Evolutionary conservation across 2,113 vertebrate genomes (phyloP), one percentile per base, ranked within the genome.

Genomic region (Scomber colias): DNA sequence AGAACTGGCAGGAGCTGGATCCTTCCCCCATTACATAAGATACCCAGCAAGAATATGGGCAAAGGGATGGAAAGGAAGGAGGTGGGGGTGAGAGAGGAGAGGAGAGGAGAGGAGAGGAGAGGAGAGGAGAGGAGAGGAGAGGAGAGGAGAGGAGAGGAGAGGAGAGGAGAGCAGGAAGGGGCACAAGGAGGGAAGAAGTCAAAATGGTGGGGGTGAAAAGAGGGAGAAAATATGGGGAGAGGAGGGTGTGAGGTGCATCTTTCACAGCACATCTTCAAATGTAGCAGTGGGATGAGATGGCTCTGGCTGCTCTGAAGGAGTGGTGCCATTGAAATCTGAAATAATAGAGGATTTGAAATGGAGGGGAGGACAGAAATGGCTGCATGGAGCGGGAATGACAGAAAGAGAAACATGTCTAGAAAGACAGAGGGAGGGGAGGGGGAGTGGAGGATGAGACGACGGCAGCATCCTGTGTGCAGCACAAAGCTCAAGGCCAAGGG

Each of bases 11-110:
- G 64, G 35, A 69, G 89, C 91, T 92, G 86, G 89, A 91, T 91
- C 63, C 62, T 75, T 82, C 82, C 71, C 61, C 21, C 50, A 85
- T 94, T 94, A 94, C 89, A 90, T 94, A 94, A 95, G 93, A 94
- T 73, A 72, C 85, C 87, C 84, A 76, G 80, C 60, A 74, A 79
- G 83, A 91, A 89, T 82, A 85, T 81, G 87, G 66, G 83, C 77
- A 27, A 53, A 21, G 15, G 59, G 71, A 67, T 54, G 75, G 54
- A 27, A 30, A 16, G 16, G 56, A 17, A 15, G 19, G 50, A 21
- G 21, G 21, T 30, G 21, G 60, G 61, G 70, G 55, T 46, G 50
- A 13, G 16, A 16, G 12, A 13, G 14, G 40, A 44, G 16, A 57
- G 8, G n/a, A 49, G 50, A 30, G 48, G 27, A 59, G 46, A 62